These are phyloP conservation scores for Alsophila aescularia DNA, from an alignment of 2,888 invertebrate species.

Conservation along the genomic window DNA sequence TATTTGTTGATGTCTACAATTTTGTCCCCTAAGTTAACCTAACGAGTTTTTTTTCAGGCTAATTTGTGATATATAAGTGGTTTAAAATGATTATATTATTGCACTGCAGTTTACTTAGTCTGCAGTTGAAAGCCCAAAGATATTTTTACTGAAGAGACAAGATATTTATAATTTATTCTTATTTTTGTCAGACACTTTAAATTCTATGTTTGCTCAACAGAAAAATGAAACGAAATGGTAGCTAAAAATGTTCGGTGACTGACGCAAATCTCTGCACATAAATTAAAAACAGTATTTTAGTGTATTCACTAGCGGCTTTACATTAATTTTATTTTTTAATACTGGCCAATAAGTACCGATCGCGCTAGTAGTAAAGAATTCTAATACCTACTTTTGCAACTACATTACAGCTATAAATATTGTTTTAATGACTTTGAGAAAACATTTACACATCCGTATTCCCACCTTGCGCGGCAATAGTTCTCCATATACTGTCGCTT, in stretches of 20 bases:
- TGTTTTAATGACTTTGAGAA: slow-evolving; percentile 12
- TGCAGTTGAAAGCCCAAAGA: no score
- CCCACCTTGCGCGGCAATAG: no score
- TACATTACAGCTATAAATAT: slow-evolving; percentile 23
- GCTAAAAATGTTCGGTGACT: slow-evolving; percentile 48
- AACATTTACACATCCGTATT: slow-evolving; percentile 5
- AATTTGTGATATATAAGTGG: no score
- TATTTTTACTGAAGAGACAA: no score
- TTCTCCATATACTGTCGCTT: no score
- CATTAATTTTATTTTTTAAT: slow-evolving; percentile 49
- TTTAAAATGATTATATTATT: no score
- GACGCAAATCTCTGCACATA: slow-evolving; percentile 58
- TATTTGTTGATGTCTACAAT: no score
- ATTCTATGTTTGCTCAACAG: slow-evolving; percentile 6
- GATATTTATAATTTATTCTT: no score
- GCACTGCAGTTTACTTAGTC: no score
- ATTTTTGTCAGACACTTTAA: no score
- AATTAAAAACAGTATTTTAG: slow-evolving; percentile 54
- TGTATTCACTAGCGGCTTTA: slow-evolving; percentile 45
- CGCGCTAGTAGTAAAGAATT: slow-evolving; percentile 24
- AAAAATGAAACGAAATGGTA: background rate
- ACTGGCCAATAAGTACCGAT: slow-evolving; percentile 44
- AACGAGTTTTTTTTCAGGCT: no score
- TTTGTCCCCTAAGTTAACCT: no score
- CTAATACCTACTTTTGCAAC: slow-evolving; percentile 21